A percentile compares a stretch with the other conserved stretches of the same genome.
Evolutionary conservation across 2,888 invertebrate species (phyloP).

Genomic region (Diaperis boleti): DNA sequence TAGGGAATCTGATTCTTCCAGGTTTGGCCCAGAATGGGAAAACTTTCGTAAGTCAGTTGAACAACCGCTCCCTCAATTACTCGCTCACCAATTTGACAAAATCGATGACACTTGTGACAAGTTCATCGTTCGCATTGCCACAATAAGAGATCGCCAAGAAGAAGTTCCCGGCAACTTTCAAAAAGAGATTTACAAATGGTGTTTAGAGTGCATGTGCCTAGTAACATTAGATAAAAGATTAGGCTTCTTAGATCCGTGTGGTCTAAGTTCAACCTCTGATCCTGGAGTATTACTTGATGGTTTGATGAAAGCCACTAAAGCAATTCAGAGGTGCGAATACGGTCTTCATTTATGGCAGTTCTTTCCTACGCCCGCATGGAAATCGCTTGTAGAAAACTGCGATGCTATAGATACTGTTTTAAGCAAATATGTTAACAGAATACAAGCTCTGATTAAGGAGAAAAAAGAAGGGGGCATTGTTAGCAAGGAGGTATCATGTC

Average conservation of each 20-base stretch:
- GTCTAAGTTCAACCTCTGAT: conserved; percentile 69
- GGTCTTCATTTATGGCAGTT: conserved; percentile 75
- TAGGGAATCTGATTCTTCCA: conserved; percentile 50
- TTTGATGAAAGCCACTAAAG: conserved; percentile 70
- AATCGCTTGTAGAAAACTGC: conserved; percentile 71
- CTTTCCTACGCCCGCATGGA: conserved; percentile 72
- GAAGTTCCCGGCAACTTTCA: conserved; percentile 72
- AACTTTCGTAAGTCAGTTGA: conserved; percentile 69
- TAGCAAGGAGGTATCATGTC: conserved; percentile 55
- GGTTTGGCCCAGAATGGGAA: conserved; percentile 73
- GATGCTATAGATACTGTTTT: conserved; percentile 74
- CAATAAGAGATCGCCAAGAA: conserved; percentile 73
- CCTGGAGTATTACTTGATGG: conserved; percentile 72
- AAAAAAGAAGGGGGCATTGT: conserved; percentile 50
- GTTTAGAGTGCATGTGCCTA: conserved; percentile 74
- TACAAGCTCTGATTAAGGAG: conserved; percentile 60
- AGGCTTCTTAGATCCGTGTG: conserved; percentile 71
- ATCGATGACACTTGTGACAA: conserved; percentile 65
- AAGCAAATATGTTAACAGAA: conserved; percentile 71
- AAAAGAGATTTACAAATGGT: conserved; percentile 76
- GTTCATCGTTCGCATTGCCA: conserved; percentile 67
- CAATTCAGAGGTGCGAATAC: conserved; percentile 73
- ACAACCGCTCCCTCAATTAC: conserved; percentile 66
- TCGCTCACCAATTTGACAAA: conserved; percentile 64
- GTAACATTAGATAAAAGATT: conserved; percentile 72